Conservation (phyloP, 2,797 vertebrate species). For the Petrocephalus schoutedeni region DNA sequence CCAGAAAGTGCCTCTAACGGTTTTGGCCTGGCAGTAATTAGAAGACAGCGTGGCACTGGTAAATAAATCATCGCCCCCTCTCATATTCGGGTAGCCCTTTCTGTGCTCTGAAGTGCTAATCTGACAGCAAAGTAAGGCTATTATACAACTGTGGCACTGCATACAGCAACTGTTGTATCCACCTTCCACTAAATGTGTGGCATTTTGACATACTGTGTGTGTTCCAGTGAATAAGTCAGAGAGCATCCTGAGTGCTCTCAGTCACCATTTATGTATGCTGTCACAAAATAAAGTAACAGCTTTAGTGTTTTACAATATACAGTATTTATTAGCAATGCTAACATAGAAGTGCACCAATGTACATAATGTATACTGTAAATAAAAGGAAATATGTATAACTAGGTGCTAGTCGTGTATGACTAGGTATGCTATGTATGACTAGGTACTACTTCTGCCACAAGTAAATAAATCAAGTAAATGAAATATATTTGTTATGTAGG, state of each 20-base stretch:
- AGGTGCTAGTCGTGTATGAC: too few relatives aligned
- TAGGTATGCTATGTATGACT: too few relatives aligned
- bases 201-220: not conserved
- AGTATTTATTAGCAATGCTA: not conserved
- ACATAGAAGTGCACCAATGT: not conserved
- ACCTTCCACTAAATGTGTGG: not conserved
- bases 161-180: not conserved
- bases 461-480: not conserved
- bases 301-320: not conserved
- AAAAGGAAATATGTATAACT: not conserved
- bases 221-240: slow-evolving; percentile 3
- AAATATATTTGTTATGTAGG: not conserved
- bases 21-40: not conserved
- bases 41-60: not conserved
- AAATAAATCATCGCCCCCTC: slow-evolving; percentile 8
- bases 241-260: not conserved
- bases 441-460: not conserved
- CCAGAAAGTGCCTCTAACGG: not conserved
- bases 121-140: not conserved
- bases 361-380: not conserved
- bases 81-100: not conserved
- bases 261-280: not conserved
- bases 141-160: not conserved
- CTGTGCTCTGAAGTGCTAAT: not conserved
- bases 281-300: not conserved